phyloP scores from a whole-genome alignment of 2,797 vertebrate species.

The Psittacula echo region DNA sequence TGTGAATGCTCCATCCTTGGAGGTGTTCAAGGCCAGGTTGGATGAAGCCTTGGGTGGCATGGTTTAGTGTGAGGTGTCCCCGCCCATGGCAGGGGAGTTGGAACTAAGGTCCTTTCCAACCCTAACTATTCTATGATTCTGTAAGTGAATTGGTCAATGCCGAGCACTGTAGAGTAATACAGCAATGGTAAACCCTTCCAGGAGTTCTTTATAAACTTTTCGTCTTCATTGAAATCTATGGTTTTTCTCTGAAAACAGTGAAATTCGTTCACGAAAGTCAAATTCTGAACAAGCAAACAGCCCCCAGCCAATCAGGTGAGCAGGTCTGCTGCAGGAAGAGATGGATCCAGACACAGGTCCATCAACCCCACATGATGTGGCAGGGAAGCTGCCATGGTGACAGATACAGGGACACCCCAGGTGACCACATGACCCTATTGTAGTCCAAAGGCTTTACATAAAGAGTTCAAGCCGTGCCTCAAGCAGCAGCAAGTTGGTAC shows the following conservation, averaged over 20 bases:
- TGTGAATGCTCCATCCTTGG: no score
- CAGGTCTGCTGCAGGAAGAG: neutral
- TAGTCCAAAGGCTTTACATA: neutral
- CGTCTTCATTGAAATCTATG: neutral
- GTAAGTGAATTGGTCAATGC: accelerated
- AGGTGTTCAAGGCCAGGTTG: no score
- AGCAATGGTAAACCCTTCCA: neutral
- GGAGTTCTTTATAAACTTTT: neutral
- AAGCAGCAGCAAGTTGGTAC: accelerated
- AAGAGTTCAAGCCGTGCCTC: neutral
- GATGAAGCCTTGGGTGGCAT: no score
- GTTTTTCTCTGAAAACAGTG: neutral
- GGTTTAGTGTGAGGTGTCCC: no score
- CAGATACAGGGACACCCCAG: neutral
- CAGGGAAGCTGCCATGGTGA: neutral
- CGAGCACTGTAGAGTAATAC: accelerated
- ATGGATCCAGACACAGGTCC: accelerated
- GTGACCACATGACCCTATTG: neutral
- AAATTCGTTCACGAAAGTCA: neutral
- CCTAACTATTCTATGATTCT: no score
- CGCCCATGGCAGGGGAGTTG: no score
- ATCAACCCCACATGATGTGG: neutral
- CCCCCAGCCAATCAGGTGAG: neutral
- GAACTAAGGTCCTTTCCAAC: no score
- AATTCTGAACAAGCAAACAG: neutral